Percentiles rank a stretch among this genome's conserved stretches.
These are phyloP conservation scores for Vesta saturnalis DNA, from an alignment of 2,888 invertebrate genomes.

Conservation along the genomic window DNA sequence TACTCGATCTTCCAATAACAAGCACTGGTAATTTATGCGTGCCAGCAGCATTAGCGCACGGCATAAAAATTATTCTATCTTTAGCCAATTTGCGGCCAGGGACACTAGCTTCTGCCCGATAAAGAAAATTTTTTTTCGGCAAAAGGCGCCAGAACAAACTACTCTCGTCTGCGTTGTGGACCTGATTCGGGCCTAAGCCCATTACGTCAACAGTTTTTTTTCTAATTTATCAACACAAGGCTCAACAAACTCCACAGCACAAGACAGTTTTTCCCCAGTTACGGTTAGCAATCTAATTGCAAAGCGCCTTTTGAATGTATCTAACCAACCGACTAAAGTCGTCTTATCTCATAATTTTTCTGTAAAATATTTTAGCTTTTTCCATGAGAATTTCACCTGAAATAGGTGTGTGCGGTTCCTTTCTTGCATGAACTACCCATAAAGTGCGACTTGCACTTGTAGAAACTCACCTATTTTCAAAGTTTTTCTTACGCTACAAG, in stretches of 20 bases:
- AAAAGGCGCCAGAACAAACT: slow-evolving; percentile 1
- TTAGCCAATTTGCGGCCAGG: not conserved
- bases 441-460: not conserved
- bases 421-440: not conserved
- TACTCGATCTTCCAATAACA: slow-evolving; percentile 29
- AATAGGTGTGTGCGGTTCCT: not conserved
- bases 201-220: not conserved
- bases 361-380: not conserved
- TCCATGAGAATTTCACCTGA: not conserved
- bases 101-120: not conserved
- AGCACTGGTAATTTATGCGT: slow-evolving; percentile 10
- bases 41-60: not conserved
- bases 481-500: not conserved
- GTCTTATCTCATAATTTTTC: not conserved
- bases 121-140: not conserved
- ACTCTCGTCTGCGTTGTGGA: not conserved
- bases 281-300: not conserved
- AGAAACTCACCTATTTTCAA: not conserved
- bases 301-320: not conserved
- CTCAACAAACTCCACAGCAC: not conserved
- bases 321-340: not conserved
- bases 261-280: not conserved
- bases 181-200: not conserved
- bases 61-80: not conserved
- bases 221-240: not conserved